A percentile compares a stretch with the other conserved stretches of the same genome.
Evolutionary conservation across 2,888 invertebrate genomes (phyloP).

Genomic region (Lacanobia oleracea): DNA sequence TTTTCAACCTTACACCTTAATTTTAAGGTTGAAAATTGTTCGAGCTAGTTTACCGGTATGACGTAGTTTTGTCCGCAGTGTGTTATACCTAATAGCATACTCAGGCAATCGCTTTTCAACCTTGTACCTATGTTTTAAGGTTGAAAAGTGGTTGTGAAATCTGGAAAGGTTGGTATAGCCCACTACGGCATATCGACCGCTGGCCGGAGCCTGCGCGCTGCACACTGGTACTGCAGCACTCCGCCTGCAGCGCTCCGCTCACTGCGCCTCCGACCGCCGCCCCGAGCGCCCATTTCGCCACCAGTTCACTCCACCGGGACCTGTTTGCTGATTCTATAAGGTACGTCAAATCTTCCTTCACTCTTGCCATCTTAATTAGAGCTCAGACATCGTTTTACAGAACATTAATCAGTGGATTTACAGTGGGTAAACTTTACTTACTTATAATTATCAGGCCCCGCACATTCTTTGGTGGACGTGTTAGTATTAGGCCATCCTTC

Average conservation of each 20-base stretch:
- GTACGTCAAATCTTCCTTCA: conserved; percentile 16
- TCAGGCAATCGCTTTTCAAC: neutral
- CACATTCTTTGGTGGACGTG: neutral
- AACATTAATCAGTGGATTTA: neutral
- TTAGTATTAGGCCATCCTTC: neutral
- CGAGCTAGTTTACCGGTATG: too few relatives aligned
- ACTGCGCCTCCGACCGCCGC: conserved; percentile 19
- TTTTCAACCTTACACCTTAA: neutral
- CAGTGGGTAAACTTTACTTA: neutral
- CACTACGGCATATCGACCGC: conserved; percentile 4
- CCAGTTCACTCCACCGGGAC: neutral
- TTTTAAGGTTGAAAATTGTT: neutral
- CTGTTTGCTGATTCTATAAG: conserved; percentile 13
- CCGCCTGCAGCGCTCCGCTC: conserved; percentile 13
- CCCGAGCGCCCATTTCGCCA: conserved; percentile 7
- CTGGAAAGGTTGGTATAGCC: neutral
- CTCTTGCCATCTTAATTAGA: neutral
- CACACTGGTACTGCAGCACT: neutral
- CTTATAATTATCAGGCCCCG: neutral
- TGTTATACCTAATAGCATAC: too few relatives aligned
- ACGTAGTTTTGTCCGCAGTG: too few relatives aligned
- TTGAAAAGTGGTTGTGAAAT: neutral
- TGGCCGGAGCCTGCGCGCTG: neutral
- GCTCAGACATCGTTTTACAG: neutral
- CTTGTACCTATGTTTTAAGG: neutral